phyloP scores from a whole-genome alignment of 2,888 invertebrate species.

The Hemicrepidius hirtus region DNA sequence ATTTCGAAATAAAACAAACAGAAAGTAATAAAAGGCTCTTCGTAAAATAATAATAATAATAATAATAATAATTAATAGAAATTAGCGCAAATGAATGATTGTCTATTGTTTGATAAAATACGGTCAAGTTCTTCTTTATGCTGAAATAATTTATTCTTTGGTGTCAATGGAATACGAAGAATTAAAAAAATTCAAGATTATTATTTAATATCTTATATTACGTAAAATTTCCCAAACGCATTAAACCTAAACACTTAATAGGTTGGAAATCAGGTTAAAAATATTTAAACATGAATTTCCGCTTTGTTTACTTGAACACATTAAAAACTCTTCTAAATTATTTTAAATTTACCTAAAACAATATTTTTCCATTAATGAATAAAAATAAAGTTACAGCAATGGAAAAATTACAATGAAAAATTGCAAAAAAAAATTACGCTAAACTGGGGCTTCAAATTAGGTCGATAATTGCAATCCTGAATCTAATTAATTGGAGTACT shows the following conservation, averaged over 20 bases:
- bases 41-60: no score
- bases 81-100: neutral
- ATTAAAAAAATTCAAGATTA: no score
- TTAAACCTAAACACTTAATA: no score
- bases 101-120: neutral
- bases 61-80: no score
- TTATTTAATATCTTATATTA: no score
- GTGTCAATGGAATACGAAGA: no score
- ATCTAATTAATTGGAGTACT: neutral
- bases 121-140: neutral
- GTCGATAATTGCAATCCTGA: constrained; percentile 28
- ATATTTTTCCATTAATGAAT: no score
- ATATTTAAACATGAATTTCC: neutral
- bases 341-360: no score
- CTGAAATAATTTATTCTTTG: neutral
- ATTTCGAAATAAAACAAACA: neutral
- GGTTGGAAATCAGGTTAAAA: no score
- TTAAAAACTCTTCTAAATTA: neutral
- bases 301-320: neutral
- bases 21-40: neutral
- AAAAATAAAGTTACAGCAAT: no score
- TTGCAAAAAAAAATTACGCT: constrained; percentile 17
- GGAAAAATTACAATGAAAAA: constrained; percentile 1
- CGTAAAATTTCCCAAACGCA: no score
- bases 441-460: constrained; percentile 30